Percentiles rank a stretch among this genome's conserved stretches.
Evolutionary conservation across 2,797 vertebrate genomes (phyloP).

Genomic region (Chelonia mydas): DNA sequence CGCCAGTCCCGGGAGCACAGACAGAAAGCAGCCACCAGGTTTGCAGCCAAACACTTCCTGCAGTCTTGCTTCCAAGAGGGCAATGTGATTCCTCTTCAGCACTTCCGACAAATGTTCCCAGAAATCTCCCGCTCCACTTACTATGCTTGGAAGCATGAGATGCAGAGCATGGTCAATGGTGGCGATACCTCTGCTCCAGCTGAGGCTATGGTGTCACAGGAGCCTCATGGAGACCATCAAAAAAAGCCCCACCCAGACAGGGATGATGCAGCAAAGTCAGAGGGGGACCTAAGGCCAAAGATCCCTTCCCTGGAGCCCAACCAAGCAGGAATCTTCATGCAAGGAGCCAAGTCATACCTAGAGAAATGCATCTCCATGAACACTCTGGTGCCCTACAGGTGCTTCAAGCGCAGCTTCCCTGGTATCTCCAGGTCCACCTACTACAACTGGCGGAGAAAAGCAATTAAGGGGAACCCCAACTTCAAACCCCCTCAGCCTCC

Average conservation of each 20-base stretch:
- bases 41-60: slow-evolving; percentile 95
- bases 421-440: slow-evolving; percentile 96
- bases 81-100: slow-evolving; percentile 88
- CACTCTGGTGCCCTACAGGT: slow-evolving; percentile 89
- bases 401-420: slow-evolving; percentile 93
- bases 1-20: slow-evolving; percentile 92
- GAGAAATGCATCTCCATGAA: slow-evolving; percentile 93
- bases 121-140: slow-evolving; percentile 95
- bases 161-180: slow-evolving; percentile 79
- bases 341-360: slow-evolving; percentile 91
- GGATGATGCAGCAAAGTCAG: slow-evolving; percentile 36
- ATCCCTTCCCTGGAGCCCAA: slow-evolving; percentile 39
- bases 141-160: slow-evolving; percentile 97
- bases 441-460: slow-evolving; percentile 97
- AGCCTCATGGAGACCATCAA: slow-evolving; percentile 77
- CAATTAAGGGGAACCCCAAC: slow-evolving; percentile 83
- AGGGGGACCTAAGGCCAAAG: slow-evolving; percentile 73
- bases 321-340: slow-evolving; percentile 85
- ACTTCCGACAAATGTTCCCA: slow-evolving; percentile 92
- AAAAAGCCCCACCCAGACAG: slow-evolving; percentile 83
- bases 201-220: slow-evolving; percentile 73
- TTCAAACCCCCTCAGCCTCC: slow-evolving; percentile 66
- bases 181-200: slow-evolving; percentile 67
- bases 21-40: slow-evolving; percentile 90
- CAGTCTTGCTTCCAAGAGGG: slow-evolving; percentile 91